These are phyloP conservation scores for Neoascia interrupta DNA, from an alignment of 2,888 invertebrate species.

Conservation along the genomic window DNA sequence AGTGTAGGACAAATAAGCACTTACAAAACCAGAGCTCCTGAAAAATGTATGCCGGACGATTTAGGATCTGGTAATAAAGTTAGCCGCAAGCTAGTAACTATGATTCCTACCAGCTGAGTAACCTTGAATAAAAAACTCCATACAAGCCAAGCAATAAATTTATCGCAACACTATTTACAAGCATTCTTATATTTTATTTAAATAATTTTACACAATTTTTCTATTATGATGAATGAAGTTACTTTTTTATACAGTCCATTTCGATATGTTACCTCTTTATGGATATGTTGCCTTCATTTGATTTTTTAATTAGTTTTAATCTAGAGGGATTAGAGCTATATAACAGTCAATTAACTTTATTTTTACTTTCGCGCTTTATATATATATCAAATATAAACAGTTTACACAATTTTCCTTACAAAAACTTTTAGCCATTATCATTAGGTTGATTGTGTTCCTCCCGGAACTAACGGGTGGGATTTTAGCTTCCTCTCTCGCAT, in stretches of 20 bases:
- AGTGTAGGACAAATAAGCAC: no score
- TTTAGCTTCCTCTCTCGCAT: conserved; percentile 10
- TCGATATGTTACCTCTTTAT: conserved; percentile 29
- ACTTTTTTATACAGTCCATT: conserved; percentile 29
- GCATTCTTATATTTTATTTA: conserved; percentile 14
- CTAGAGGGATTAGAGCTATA: conserved; percentile 18
- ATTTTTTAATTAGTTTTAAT: neutral
- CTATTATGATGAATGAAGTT: conserved; percentile 11
- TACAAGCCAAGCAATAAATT: conserved; percentile 14
- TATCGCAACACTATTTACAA: conserved; percentile 47
- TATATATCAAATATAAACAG: conserved; percentile 61
- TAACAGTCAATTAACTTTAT: conserved; percentile 55
- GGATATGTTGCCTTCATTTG: conserved; percentile 40
- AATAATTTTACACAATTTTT: conserved; percentile 12
- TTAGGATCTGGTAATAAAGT: no score
- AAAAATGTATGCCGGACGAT: no score
- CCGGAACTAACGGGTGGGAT: conserved; percentile 64
- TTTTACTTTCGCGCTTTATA: conserved; percentile 10
- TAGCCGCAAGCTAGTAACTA: no score
- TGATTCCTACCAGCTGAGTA: no score
- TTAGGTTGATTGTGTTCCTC: conserved; percentile 66
- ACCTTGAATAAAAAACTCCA: no score
- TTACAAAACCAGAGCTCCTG: no score
- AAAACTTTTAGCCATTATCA: conserved; percentile 9
- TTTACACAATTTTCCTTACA: conserved; percentile 31